Evolutionary conservation across 2,797 vertebrate species (phyloP), one percentile per base, ranked within the genome.

Genomic region (Sebastes cheni): DNA sequence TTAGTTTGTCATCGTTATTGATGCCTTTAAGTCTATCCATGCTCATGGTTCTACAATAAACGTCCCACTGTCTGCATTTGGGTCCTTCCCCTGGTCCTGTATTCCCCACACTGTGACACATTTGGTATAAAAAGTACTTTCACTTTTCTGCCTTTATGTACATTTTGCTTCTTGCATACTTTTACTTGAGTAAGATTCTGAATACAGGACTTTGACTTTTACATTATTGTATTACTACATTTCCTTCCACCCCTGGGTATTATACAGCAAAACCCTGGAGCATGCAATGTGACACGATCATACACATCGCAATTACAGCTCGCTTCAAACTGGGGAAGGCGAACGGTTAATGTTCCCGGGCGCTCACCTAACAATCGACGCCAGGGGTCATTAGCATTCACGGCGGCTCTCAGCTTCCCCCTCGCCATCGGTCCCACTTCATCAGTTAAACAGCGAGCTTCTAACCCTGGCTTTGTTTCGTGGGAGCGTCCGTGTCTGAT

Each of bases 391-490:
- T 94, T 93, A 90, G 80, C 80, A 93, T 94, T 90, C 89, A 82
- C 16, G 11, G 64, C 73, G 1, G 56, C 84, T 83, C 80, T 70
- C 70, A 2, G 73, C 84, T 80, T 80, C 81, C 68, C 46, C 69
- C 77, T 84, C 30, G 34, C 86, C 87, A 79, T 88, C 79, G 66
- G 87, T 86, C 89, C 79, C 86, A 89, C 89, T 92, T 92, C 89
- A 92, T 92, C 92, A 93, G 90, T 94, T 93, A 91, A 92, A 91
- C 88, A 88, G 79, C 74, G 32, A 87, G 90, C 85, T 87, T 56
- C 91, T 92, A 89, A 91, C 91, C 91, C 89, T 56, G 79, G 85
- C 90, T 92, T 90, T 93, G 91, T 93, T 93, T 90, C 81, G 89
- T 79, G 85, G 90, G 88, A 92, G 88, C 81, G 62, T 89, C 89